Base-by-base conservation (phyloP, 2,888 invertebrate species). In the Sipha maydis region DNA sequence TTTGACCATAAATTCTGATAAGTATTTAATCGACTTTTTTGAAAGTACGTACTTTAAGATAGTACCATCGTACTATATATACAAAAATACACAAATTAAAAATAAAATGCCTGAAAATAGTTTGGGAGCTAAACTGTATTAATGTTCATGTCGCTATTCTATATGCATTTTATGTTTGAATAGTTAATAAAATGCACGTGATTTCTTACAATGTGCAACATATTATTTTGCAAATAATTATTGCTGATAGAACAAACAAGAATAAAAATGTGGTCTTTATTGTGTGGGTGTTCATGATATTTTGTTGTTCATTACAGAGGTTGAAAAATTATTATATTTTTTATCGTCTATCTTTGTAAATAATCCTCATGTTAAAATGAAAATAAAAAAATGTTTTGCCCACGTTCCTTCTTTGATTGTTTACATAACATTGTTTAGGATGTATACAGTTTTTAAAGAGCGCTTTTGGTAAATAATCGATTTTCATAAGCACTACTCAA, bases 401-500 rank as follows among this genome's bases (percentile, higher is more conserved):
- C 31, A n/a, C 19, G 31, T 71, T 54, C 34, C 17, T 54, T 21
- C 28, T 31, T 69, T 25, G 1, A 67, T 9, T 28, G 9, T 80
- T 82, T 69, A n/a, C 28, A 38, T 34, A 7, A 80, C 38, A 83
- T 83, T 17, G n/a, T 75, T 61, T 83, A 11, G 19, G 19, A 75
- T 56, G 5, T 38, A 56, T 34, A 56, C 31, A 48, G 25, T 7
- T 71, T 82, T 82, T 48, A 54, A 83, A 1, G 19, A 28, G n/a
- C 21, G 67, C 28, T 21, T 4, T 1, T 41, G 38, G 25, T 9
- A 75, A 75, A 75, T 75, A 75, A 75, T 31, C 17, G 28, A 28
- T 71, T 71, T 71, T 71, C 17, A 28, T 28, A 5, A 17, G 14
- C 17, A 14, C 28, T 28, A 28, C 25, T 21, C 61, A 21, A 5